Conservation (phyloP, 2,113 vertebrate species). For the Hiodon alosoides region DNA sequence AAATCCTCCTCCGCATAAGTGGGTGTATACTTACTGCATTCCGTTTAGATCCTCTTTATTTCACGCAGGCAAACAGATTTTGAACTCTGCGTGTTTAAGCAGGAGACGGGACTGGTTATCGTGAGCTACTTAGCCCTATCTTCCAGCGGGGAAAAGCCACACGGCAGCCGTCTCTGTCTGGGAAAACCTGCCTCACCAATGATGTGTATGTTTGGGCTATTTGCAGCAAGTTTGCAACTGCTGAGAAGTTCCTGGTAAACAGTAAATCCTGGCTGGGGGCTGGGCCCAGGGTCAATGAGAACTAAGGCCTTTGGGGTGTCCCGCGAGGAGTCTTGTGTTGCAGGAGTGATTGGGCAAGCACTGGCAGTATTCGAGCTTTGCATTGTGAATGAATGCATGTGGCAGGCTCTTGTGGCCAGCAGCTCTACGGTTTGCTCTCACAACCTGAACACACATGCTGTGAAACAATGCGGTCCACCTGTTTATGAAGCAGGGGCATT, state of each 20-base stretch:
- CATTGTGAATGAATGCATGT: constrained; percentile 12
- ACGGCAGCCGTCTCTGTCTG: too few species aligned
- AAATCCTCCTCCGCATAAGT: neutral
- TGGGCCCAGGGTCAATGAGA: constrained; percentile 1
- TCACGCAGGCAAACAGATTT: neutral
- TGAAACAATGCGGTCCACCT: neutral
- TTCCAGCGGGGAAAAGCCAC: too few species aligned
- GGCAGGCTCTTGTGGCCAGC: neutral
- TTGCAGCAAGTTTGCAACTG: neutral
- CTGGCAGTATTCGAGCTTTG: constrained; percentile 12
- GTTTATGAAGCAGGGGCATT: neutral
- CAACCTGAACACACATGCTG: neutral
- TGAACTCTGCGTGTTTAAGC: neutral
- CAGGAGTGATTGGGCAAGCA: neutral
- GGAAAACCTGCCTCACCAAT: too few species aligned
- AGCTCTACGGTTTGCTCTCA: neutral
- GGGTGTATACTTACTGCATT: neutral
- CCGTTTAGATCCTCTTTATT: neutral
- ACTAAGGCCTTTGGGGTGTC: neutral
- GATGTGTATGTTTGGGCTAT: neutral
- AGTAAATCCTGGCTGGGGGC: too few species aligned
- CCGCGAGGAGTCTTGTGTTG: neutral
- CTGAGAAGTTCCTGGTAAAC: neutral
- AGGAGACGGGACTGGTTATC: neutral
- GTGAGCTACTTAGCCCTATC: neutral